A percentile compares a stretch with the other conserved stretches of the same genome.
These are phyloP conservation scores for Tichodroma muraria DNA, from an alignment of 2,113 vertebrate genomes.

Conservation along the genomic window DNA sequence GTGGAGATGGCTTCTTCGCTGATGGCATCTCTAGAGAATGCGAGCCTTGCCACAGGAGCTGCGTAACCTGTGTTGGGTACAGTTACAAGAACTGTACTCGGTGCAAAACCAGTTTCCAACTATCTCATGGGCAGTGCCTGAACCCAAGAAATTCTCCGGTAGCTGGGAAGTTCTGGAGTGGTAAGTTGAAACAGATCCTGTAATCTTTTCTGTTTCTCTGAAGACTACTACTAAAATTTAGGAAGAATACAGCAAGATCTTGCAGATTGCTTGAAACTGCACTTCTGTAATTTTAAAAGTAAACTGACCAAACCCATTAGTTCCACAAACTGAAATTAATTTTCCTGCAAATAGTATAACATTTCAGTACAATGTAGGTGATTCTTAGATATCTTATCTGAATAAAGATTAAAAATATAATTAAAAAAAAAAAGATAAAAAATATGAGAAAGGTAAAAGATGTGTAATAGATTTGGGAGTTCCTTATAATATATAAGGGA, in stretches of 20 bases:
- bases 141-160: neutral
- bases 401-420: neutral
- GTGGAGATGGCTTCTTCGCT: conserved; percentile 76
- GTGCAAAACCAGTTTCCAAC: conserved; percentile 59
- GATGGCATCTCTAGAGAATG: conserved; percentile 73
- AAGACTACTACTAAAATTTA: neutral
- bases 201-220: neutral
- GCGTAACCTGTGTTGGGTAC: conserved; percentile 76
- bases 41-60: conserved; percentile 78
- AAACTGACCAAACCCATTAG: neutral
- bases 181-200: conserved; percentile 63
- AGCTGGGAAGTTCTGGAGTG: conserved; percentile 58
- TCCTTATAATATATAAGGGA: neutral
- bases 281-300: neutral
- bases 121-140: conserved; percentile 69
- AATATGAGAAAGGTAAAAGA: neutral
- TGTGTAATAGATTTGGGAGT: neutral
- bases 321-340: neutral
- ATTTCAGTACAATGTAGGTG: neutral
- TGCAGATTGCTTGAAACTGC: neutral
- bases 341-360: neutral
- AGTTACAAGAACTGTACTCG: conserved; percentile 72
- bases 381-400: neutral
- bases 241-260: neutral
- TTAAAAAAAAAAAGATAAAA: neutral